These are phyloP conservation scores for Petaurus breviceps DNA, from an alignment of 2,113 vertebrate genomes.

Conservation along the genomic window DNA sequence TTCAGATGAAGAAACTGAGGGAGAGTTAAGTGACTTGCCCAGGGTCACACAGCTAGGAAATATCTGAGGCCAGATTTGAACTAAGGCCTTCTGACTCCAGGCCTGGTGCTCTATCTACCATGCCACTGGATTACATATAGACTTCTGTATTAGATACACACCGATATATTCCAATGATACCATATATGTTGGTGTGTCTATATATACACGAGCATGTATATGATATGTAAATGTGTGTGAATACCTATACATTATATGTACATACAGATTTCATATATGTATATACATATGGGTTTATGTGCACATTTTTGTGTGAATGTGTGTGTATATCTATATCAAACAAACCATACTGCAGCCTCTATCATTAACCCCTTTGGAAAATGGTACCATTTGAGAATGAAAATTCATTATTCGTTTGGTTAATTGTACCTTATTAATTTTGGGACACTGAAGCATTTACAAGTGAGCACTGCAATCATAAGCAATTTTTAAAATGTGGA, in stretches of 20 bases:
- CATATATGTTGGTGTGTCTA: too few species aligned
- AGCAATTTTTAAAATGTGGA: conserved; percentile 12
- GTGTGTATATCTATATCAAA: not conserved
- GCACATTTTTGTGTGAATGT: too few species aligned
- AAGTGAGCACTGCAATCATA: conserved; percentile 5
- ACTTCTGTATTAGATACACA: not conserved
- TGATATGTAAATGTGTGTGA: too few species aligned
- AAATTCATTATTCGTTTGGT: conserved; percentile 61
- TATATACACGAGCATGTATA: too few species aligned
- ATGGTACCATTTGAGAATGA: conserved; percentile 61
- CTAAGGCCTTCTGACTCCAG: not conserved
- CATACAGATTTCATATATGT: too few species aligned
- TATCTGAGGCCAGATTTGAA: not conserved
- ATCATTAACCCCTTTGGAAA: not conserved
- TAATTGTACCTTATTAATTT: conserved; percentile 18
- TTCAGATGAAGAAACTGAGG: not conserved
- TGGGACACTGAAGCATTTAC: conserved; percentile 34
- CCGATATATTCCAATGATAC: not conserved
- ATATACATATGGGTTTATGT: too few species aligned
- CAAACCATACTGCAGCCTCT: too few species aligned
- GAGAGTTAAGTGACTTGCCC: not conserved
- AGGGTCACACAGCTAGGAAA: not conserved
- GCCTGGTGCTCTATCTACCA: not conserved
- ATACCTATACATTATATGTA: too few species aligned
- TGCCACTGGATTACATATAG: not conserved